Conservation (phyloP, 2,113 vertebrate species). For the Catagonus wagneri region DNA sequence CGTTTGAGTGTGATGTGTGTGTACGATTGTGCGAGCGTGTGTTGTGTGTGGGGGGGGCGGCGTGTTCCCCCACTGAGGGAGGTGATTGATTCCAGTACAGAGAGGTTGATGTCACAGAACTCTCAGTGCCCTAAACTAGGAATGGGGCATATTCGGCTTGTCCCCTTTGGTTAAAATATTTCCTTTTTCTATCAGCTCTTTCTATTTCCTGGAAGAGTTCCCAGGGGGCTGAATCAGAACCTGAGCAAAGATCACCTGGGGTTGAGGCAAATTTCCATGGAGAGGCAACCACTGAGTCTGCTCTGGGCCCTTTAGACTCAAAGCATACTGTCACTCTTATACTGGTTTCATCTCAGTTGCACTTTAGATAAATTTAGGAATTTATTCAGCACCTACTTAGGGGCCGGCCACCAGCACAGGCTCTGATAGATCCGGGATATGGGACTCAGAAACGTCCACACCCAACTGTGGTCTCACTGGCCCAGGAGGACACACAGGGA, state of each 20-base stretch:
- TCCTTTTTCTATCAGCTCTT: not conserved
- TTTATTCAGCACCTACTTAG: not conserved
- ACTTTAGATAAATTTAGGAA: too few species aligned
- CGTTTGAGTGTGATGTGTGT: not conserved
- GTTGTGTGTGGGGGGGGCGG: too few species aligned
- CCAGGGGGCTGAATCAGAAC: not conserved
- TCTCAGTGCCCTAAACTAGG: not conserved
- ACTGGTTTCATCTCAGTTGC: not conserved
- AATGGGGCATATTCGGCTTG: not conserved
- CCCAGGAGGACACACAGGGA: accelerated
- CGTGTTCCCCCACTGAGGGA: not conserved
- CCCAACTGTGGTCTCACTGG: accelerated
- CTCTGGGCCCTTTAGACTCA: not conserved
- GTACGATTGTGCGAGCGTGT: not conserved
- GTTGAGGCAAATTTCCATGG: accelerated
- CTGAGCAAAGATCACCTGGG: accelerated
- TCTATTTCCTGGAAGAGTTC: not conserved
- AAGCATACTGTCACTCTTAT: accelerated
- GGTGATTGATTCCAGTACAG: accelerated
- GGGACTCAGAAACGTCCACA: too few species aligned
- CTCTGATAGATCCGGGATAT: not conserved
- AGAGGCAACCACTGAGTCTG: accelerated
- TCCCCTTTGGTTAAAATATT: not conserved
- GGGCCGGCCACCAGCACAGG: not conserved
- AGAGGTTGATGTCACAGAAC: not conserved